phyloP scores from a whole-genome alignment of 2,113 vertebrate species.

The Acanthisitta chloris region DNA sequence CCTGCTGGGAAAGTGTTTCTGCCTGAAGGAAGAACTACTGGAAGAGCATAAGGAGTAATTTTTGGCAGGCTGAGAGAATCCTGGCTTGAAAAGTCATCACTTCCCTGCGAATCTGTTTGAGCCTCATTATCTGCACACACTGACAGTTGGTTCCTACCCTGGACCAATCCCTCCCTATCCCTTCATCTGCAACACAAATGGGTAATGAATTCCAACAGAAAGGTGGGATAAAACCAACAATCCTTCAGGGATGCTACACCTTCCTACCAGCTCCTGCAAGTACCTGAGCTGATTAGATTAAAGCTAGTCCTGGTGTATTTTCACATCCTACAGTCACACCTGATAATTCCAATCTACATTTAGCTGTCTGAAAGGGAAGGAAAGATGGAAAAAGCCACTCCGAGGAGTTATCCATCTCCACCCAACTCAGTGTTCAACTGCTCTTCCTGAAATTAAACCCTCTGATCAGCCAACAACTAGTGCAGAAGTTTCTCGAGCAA shows the following conservation, averaged over 20 bases:
- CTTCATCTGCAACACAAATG: not conserved
- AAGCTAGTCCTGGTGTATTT: not conserved
- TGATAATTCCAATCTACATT: not conserved
- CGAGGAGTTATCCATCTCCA: not conserved
- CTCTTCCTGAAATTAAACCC: not conserved
- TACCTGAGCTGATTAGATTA: not conserved
- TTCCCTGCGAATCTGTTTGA: not conserved
- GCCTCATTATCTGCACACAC: not conserved
- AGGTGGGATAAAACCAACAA: not conserved
- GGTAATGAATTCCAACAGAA: not conserved
- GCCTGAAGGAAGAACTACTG: fast-evolving
- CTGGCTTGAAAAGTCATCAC: fast-evolving
- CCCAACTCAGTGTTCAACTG: not conserved
- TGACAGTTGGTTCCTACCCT: not conserved
- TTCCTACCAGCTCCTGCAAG: not conserved
- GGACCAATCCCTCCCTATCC: not conserved
- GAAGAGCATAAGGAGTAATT: not conserved
- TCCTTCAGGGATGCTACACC: not conserved
- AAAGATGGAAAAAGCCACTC: not conserved
- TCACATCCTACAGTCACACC: not conserved
- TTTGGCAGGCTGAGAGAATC: not conserved
- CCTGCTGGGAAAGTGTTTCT: fast-evolving
- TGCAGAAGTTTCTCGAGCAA: fast-evolving
- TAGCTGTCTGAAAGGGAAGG: not conserved
- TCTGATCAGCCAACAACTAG: not conserved